Evolutionary conservation across 2,113 vertebrate species (phyloP).

Genomic region (Oreotrochilus melanogaster): DNA sequence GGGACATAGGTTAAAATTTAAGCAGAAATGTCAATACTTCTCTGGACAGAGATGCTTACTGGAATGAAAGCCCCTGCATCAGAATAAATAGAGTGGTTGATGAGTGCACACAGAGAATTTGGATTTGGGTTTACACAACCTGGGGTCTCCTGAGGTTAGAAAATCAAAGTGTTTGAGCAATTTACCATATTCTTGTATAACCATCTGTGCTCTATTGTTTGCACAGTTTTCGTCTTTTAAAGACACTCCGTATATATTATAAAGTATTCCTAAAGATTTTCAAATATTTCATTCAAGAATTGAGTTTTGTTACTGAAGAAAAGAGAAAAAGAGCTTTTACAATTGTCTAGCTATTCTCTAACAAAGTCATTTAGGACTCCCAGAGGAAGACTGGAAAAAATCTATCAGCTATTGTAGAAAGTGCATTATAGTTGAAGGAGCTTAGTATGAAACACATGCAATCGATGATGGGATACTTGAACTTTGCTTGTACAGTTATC

Average conservation of each 20-base stretch:
- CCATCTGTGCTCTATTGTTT: neutral
- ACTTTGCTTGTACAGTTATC: conserved; percentile 68
- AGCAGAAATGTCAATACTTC: conserved; percentile 64
- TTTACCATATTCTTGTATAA: neutral
- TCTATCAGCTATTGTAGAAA: conserved; percentile 71
- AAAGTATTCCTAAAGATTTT: conserved; percentile 18
- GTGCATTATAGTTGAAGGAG: conserved; percentile 67
- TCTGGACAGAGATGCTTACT: conserved; percentile 42
- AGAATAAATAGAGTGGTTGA: conserved; percentile 48
- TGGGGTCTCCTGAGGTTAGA: conserved; percentile 13
- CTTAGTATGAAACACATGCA: conserved; percentile 67
- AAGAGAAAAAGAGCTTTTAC: conserved; percentile 25
- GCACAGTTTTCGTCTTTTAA: neutral
- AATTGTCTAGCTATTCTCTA: neutral
- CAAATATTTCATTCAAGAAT: neutral
- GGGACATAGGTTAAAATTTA: conserved; percentile 40
- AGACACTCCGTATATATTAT: neutral
- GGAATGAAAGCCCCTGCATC: conserved; percentile 35
- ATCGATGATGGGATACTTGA: conserved; percentile 72
- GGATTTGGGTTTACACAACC: conserved; percentile 43
- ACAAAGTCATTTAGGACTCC: conserved; percentile 61
- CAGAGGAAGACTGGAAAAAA: conserved; percentile 68
- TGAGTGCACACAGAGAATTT: conserved; percentile 52
- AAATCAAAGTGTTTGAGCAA: conserved; percentile 13
- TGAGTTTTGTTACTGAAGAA: neutral